A percentile compares a stretch with the other conserved stretches of the same genome.
phyloP scores from a whole-genome alignment of 64 coral and sea anemone genomes.

The Montipora efflorescens region DNA sequence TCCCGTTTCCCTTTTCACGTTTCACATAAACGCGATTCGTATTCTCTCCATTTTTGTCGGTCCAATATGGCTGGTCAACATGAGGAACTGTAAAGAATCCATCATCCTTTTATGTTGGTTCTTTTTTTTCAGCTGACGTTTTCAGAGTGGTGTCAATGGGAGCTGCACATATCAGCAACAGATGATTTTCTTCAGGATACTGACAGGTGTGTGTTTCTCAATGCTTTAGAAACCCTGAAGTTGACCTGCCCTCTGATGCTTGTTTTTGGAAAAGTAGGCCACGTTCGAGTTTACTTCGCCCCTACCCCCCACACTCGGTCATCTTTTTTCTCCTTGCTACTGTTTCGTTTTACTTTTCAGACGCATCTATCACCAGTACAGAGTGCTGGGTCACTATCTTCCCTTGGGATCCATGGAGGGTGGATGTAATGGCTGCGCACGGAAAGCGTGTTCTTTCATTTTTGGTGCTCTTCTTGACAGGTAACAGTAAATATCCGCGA shows the following conservation, averaged over 20 bases:
- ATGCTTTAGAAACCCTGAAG: no score
- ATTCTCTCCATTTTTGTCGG: no score
- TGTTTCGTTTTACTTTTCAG: slow-evolving; percentile 15
- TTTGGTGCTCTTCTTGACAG: slow-evolving; percentile 27
- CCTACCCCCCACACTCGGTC: no score
- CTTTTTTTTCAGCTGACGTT: slow-evolving; percentile 29
- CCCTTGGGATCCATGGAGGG: slow-evolving; percentile 24
- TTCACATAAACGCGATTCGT: no score
- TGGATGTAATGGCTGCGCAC: slow-evolving; percentile 38
- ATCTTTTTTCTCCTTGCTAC: not conserved
- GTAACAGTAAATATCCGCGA: not conserved
- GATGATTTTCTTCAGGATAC: slow-evolving; percentile 50
- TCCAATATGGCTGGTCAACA: no score
- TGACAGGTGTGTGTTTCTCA: slow-evolving; percentile 24
- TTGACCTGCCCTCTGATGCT: no score
- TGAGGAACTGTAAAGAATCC: no score
- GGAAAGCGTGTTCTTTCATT: slow-evolving; percentile 54
- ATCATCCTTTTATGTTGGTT: no score
- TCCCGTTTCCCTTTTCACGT: no score
- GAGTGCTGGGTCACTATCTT: slow-evolving; percentile 36
- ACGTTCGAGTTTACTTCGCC: no score
- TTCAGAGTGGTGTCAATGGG: slow-evolving; percentile 60
- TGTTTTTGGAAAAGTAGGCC: no score
- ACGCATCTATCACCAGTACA: slow-evolving; percentile 45
- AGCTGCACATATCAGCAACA: slow-evolving; percentile 32